A percentile compares a stretch with the other conserved stretches of the same genome.
phyloP scores from a whole-genome alignment of 2,888 invertebrate genomes.

The Nomada fabriciana region DNA sequence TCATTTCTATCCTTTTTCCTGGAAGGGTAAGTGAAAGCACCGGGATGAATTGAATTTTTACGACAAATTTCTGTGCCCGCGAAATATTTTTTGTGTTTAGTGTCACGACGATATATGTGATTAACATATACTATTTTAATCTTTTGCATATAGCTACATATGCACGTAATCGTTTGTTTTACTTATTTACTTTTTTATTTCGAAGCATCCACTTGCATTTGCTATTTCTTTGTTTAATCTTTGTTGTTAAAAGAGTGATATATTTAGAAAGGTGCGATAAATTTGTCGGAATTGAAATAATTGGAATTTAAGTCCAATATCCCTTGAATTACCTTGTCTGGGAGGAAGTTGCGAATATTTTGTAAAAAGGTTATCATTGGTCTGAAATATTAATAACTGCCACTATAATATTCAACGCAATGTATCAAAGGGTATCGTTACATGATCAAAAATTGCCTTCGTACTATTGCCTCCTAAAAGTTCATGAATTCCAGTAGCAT shows the following conservation, averaged over 20 bases:
- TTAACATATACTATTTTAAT: too few species aligned
- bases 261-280: too few species aligned
- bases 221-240: too few species aligned
- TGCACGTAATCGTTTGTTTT: too few species aligned
- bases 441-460: neutral
- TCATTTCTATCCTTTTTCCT: neutral
- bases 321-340: too few species aligned
- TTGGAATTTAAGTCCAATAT: too few species aligned
- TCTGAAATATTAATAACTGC: neutral
- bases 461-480: neutral
- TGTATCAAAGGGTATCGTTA: neutral
- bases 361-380: neutral
- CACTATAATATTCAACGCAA: neutral
- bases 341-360: too few species aligned
- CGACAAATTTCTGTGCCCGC: neutral
- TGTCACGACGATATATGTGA: neutral
- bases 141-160: too few species aligned
- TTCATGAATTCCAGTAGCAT: slow-evolving; percentile 24
- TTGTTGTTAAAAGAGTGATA: too few species aligned
- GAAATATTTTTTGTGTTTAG: neutral
- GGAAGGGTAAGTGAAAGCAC: neutral
- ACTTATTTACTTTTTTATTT: too few species aligned
- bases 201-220: too few species aligned
- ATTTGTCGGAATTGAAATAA: too few species aligned
- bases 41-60: slow-evolving; percentile 1